A percentile compares a stretch with the other conserved stretches of the same genome.
Evolutionary conservation across 2,797 vertebrate species (phyloP).

Genomic region (Paguma larvata): DNA sequence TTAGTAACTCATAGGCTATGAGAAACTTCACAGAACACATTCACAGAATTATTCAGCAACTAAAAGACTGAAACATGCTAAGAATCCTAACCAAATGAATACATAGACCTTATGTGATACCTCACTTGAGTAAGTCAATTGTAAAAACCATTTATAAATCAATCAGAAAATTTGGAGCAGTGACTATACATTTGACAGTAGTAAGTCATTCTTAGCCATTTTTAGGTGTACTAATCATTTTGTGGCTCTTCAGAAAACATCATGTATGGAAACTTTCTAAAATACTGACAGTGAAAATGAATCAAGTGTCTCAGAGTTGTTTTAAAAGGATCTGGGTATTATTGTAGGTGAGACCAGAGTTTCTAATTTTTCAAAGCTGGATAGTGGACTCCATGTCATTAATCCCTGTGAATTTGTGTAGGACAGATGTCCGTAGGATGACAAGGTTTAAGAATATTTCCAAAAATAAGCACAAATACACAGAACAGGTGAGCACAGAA

Average conservation of each 20-base stretch:
- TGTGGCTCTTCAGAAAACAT: neutral
- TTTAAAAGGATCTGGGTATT: neutral
- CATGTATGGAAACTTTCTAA: neutral
- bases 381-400: neutral
- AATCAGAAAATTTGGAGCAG: neutral
- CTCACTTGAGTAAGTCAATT: neutral
- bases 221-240: neutral
- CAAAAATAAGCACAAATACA: neutral
- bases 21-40: neutral
- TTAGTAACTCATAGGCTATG: neutral
- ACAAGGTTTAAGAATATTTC: neutral
- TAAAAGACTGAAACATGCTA: neutral
- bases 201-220: neutral
- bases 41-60: neutral
- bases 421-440: neutral
- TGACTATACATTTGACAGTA: neutral
- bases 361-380: neutral
- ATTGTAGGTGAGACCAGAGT: neutral
- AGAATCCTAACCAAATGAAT: neutral
- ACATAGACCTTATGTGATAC: neutral
- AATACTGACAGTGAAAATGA: neutral
- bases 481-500: neutral
- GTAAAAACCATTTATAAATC: neutral
- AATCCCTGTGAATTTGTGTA: neutral
- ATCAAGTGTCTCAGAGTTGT: neutral